Evolutionary conservation across 2,797 vertebrate species (phyloP).

Genomic region (Intellagama lesueurii): DNA sequence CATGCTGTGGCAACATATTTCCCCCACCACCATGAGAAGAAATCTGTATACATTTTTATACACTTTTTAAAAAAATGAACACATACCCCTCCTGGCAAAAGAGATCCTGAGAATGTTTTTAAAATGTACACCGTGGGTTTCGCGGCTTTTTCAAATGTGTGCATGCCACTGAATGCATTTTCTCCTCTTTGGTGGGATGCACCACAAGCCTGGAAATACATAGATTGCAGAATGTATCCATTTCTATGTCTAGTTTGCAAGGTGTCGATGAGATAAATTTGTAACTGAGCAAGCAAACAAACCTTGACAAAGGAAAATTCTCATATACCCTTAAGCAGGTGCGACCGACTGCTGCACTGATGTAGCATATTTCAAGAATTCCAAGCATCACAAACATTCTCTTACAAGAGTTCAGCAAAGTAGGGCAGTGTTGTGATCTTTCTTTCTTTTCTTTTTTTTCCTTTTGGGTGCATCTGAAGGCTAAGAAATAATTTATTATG

Average conservation of each 20-base stretch:
- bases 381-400: neutral
- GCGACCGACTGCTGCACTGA: neutral
- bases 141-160: neutral
- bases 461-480: neutral
- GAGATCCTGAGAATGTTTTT: neutral
- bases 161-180: neutral
- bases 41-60: too few relatives aligned
- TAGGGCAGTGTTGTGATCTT: neutral
- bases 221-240: neutral
- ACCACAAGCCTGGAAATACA: neutral
- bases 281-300: neutral
- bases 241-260: neutral
- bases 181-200: neutral
- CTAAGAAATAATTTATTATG: neutral
- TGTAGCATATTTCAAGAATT: neutral
- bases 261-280: neutral
- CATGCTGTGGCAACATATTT: neutral
- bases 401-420: neutral
- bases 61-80: neutral
- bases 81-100: neutral
- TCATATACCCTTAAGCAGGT: neutral
- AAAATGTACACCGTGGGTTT: neutral
- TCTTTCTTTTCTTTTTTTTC: neutral
- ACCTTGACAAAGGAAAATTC: neutral
- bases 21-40: too few relatives aligned